Base-by-base conservation (phyloP, 2,888 invertebrate species). In the Proisotoma minuta region DNA sequence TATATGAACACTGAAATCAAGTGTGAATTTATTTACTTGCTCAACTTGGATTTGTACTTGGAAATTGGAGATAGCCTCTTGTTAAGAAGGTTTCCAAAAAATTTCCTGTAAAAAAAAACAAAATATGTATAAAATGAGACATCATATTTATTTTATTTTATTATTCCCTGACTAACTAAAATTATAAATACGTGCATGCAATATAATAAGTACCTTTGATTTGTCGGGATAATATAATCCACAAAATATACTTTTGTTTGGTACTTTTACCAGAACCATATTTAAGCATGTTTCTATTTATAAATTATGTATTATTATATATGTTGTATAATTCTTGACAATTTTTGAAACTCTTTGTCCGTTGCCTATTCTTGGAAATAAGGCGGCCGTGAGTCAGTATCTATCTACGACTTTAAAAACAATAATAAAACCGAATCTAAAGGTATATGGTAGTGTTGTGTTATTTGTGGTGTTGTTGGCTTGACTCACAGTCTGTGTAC, bases 391-490 rank as follows among this genome's bases (percentile, higher is more conserved):
- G 10, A 43, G 5, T 5, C 4, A 43, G 43, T 15, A 12, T n/a
- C n/a, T n/a, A n/a, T n/a, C n/a, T n/a, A n/a, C 10, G 15, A 12
- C 10, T n/a, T 43, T 43, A 43, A 43, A 43, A 43, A 43, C 43
- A 43, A n/a, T 43, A 43, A 43, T 43, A 43, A 43, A 43, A 43
- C 5, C 18, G 43, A 4, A 43, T 20, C 18, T 18, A 43, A 43
- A 43, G 43, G 18, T 5, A 18, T 43, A 4, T 43, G 43, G 43
- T 43, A 20, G 43, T 43, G 5, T 15, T 43, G n/a, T 43, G 5
- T n/a, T 43, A 43, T 43, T 43, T n/a, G 43, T 43, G 43, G 20
- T 43, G 43, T 15, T 43, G 43, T 43, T 43, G 10, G 34, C n/a
- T 34, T 34, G 43, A 20, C 5, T 43, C 18, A n/a, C n/a, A n/a